Percentiles rank a stretch among this genome's conserved stretches.
These are phyloP conservation scores for Hermodice carunculata DNA, from an alignment of 2,888 invertebrate species.

Conservation along the genomic window DNA sequence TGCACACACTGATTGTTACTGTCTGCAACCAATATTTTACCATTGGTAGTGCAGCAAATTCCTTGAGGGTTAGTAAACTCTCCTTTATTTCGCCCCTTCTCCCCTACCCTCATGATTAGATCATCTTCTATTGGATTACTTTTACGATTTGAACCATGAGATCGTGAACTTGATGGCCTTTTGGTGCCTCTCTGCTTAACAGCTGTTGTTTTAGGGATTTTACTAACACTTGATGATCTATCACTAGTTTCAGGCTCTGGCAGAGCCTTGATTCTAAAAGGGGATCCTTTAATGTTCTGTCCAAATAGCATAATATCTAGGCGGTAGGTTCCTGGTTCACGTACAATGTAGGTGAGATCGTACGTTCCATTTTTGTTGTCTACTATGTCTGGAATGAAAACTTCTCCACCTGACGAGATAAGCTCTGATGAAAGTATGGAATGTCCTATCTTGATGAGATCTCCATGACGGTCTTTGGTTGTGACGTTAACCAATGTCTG, in stretches of 20 bases:
- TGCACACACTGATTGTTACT: constrained; percentile 72
- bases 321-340: constrained; percentile 67
- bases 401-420: constrained; percentile 9
- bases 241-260: constrained; percentile 57
- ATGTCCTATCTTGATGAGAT: constrained; percentile 65
- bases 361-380: constrained; percentile 46
- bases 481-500: constrained; percentile 67
- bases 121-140: constrained; percentile 71
- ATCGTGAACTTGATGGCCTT: constrained; percentile 68
- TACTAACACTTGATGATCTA: constrained; percentile 51
- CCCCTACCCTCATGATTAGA: constrained; percentile 70
- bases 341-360: constrained; percentile 68
- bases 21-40: constrained; percentile 71
- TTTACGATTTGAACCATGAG: constrained; percentile 67
- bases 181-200: constrained; percentile 68
- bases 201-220: constrained; percentile 65
- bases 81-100: constrained; percentile 71
- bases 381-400: constrained; percentile 26
- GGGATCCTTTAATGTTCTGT: constrained; percentile 70
- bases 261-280: constrained; percentile 67
- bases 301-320: constrained; percentile 69
- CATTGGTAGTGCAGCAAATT: constrained; percentile 66
- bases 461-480: constrained; percentile 66
- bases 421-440: constrained; percentile 58
- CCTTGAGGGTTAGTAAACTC: constrained; percentile 74